These are phyloP conservation scores for Rhea americana DNA, from an alignment of 2,113 vertebrate species.

Conservation along the genomic window DNA sequence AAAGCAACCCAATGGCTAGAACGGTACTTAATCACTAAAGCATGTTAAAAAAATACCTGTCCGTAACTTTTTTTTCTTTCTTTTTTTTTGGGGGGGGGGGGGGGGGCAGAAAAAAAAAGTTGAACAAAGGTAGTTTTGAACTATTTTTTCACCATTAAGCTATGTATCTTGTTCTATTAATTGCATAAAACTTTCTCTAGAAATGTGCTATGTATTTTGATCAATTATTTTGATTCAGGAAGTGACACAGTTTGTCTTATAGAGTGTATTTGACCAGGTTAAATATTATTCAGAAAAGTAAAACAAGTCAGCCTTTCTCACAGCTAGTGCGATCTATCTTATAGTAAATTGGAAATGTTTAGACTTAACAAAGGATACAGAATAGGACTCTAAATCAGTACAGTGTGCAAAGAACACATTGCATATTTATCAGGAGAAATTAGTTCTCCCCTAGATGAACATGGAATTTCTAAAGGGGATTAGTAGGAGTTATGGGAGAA, in stretches of 20 bases:
- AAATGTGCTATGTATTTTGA: background rate
- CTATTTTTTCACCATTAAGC: background rate
- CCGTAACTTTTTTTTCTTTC: background rate
- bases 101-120: background rate
- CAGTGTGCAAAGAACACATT: background rate
- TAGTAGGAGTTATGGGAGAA: background rate
- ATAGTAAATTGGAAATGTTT: background rate
- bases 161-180: background rate
- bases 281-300: background rate
- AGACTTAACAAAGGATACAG: background rate
- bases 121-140: background rate
- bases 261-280: background rate
- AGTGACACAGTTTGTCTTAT: background rate
- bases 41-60: background rate
- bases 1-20: background rate
- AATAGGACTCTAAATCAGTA: background rate
- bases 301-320: background rate
- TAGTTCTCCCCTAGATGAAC: slow-evolving; percentile 15
- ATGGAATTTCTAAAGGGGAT: slow-evolving; percentile 36
- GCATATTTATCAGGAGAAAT: slow-evolving; percentile 52
- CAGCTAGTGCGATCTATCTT: background rate
- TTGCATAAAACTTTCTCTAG: background rate
- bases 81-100: background rate
- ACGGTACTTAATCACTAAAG: background rate
- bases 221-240: background rate